Percentiles rank a stretch among this genome's conserved stretches.
Evolutionary conservation across 2,797 vertebrate species (phyloP).

Genomic region (Crenichthys baileyi): DNA sequence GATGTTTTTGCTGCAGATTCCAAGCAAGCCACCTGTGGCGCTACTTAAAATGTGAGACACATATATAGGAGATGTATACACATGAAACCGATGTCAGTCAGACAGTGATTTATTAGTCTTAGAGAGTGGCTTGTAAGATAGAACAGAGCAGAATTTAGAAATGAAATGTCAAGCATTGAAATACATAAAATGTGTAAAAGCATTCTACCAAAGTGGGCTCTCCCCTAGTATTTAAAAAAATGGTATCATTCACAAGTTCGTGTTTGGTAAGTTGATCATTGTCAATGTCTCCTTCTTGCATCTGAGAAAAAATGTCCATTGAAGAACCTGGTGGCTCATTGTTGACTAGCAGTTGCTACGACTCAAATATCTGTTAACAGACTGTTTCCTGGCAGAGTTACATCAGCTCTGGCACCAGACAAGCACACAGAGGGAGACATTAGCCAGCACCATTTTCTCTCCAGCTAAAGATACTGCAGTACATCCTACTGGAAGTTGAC

Average conservation of each 20-base stretch:
- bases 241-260: conserved; percentile 48
- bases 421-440: conserved; percentile 77
- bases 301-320: conserved; percentile 27
- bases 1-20: conserved; percentile 9
- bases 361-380: conserved; percentile 80
- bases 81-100: not conserved
- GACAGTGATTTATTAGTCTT: not conserved
- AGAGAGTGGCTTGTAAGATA: not conserved
- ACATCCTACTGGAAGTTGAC: conserved; percentile 52
- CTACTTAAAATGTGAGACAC: not conserved
- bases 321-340: conserved; percentile 68
- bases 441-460: conserved; percentile 80
- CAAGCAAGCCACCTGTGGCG: not conserved
- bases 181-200: not conserved
- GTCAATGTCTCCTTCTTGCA: conserved; percentile 14
- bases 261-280: conserved; percentile 39
- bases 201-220: not conserved
- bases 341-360: conserved; percentile 68
- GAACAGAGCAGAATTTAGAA: not conserved
- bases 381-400: conserved; percentile 82
- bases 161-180: conserved; percentile 19
- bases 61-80: not conserved
- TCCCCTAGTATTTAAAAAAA: conserved; percentile 3
- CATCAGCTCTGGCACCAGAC: conserved; percentile 80
- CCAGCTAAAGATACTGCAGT: conserved; percentile 43